Conservation (phyloP, 92 coral and sea anemone genomes). For the Siderastrea radians region DNA sequence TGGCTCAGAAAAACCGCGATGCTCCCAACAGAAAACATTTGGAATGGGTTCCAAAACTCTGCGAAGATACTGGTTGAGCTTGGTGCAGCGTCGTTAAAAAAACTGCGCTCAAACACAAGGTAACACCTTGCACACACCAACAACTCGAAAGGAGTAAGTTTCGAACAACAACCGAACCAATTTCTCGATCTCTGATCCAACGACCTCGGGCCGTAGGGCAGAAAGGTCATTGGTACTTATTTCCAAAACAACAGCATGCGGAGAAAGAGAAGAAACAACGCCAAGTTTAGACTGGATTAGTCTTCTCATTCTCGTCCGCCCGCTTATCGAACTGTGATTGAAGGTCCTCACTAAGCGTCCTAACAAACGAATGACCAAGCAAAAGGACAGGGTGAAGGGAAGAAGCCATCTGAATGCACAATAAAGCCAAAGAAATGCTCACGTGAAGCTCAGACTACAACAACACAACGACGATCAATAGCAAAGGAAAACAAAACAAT, state of each 20-base stretch:
- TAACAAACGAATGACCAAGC: slow-evolving; percentile 13
- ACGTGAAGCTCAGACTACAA: too few relatives aligned
- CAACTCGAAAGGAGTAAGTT: not conserved
- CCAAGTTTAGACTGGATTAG: too few relatives aligned
- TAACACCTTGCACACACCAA: slow-evolving; percentile 13
- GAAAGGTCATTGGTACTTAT: slow-evolving; percentile 16
- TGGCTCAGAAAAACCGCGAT: not conserved
- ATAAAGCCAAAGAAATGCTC: too few relatives aligned
- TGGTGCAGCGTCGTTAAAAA: not conserved
- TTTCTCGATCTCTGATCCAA: too few relatives aligned
- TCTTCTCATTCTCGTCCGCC: not conserved
- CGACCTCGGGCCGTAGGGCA: too few relatives aligned
- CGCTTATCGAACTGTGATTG: not conserved
- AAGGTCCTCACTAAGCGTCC: slow-evolving; percentile 10
- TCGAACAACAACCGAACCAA: not conserved
- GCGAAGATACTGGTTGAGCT: not conserved
- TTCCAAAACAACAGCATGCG: not conserved
- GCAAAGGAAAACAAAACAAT: too few relatives aligned
- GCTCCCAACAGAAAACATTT: not conserved
- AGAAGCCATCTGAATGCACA: too few relatives aligned
- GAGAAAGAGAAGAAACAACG: slow-evolving; percentile 1
- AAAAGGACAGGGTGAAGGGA: not conserved
- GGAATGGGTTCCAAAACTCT: not conserved
- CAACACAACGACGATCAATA: too few relatives aligned
- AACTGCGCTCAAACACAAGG: too few relatives aligned